Percentiles rank a stretch among this genome's conserved stretches.
Conservation (phyloP, 2,797 vertebrate species). For the Pachyuromys duprasi region DNA sequence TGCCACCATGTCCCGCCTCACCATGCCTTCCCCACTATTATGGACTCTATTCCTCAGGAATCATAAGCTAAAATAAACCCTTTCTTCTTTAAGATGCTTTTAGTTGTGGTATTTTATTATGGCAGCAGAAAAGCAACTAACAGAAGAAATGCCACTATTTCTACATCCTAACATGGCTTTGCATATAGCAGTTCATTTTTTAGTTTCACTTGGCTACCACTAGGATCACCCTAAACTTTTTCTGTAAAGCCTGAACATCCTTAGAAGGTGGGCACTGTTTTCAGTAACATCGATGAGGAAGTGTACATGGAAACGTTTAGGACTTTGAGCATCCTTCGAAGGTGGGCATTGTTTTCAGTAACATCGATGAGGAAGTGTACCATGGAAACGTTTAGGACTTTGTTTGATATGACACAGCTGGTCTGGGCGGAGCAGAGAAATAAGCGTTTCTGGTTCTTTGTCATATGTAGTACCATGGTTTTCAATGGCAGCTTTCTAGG, state of each 20-base stretch:
- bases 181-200: background rate
- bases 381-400: background rate
- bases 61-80: background rate
- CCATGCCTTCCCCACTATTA: background rate
- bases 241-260: background rate
- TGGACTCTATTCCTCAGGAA: background rate
- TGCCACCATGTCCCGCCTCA: background rate
- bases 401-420: background rate
- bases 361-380: background rate
- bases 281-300: background rate
- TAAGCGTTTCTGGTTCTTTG: background rate
- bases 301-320: background rate
- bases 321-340: background rate
- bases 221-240: slow-evolving; percentile 18
- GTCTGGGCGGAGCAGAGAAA: background rate
- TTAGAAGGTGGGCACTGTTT: background rate
- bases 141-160: background rate
- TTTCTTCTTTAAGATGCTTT: background rate
- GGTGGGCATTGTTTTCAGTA: background rate
- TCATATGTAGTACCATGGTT: background rate
- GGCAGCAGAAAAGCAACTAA: background rate
- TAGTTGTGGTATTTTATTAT: background rate
- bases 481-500: background rate
- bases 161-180: background rate
- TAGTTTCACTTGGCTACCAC: background rate